phyloP scores from a whole-genome alignment of 2,113 vertebrate genomes.

The Triplophysa dalaica region DNA sequence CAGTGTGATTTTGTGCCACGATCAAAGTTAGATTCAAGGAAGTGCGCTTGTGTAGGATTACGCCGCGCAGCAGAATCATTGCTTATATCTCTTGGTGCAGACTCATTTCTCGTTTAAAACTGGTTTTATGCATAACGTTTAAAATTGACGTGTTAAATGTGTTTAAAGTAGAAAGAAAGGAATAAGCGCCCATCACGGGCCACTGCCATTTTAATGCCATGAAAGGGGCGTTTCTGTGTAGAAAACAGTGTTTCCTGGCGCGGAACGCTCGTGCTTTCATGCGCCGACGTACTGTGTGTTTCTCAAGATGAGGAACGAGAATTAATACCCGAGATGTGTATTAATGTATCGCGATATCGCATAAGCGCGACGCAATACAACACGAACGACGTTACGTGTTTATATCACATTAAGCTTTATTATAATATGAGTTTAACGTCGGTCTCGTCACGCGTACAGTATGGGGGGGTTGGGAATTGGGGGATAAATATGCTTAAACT shows the following conservation, averaged over 20 bases:
- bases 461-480: background rate
- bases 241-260: conserved; percentile 38
- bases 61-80: background rate
- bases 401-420: background rate
- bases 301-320: background rate
- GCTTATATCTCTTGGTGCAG: background rate
- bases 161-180: background rate
- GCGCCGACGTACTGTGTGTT: background rate
- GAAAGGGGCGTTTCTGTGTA: conserved; percentile 58
- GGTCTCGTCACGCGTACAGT: background rate
- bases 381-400: background rate
- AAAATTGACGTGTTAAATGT: background rate
- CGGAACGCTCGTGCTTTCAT: background rate
- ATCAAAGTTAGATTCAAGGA: conserved; percentile 51
- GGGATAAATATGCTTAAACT: background rate
- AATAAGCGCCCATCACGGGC: conserved; percentile 27
- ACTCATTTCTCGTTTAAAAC: background rate
- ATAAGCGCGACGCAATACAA: background rate
- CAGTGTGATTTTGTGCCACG: background rate
- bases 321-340: background rate
- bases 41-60: conserved; percentile 20
- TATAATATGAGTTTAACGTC: background rate
- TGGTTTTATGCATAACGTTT: background rate
- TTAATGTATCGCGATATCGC: background rate
- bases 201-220: conserved; percentile 62